phyloP scores from a whole-genome alignment of 1,140 invertebrate species.

The Drosophila pandora region DNA sequence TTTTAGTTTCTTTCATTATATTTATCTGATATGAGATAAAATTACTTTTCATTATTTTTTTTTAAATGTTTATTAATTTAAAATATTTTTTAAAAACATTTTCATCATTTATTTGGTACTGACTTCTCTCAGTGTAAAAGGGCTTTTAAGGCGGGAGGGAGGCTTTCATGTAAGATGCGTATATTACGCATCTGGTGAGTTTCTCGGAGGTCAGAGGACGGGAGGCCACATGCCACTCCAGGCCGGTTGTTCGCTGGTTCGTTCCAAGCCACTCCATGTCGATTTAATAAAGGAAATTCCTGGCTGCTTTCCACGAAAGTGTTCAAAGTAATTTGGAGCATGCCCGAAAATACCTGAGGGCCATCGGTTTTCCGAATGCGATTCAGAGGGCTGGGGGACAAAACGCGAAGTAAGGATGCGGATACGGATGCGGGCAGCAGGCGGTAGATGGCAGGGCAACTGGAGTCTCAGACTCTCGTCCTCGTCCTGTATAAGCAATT shows the following conservation, averaged over 20 bases:
- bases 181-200: constrained; percentile 75
- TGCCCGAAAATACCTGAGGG: constrained; percentile 76
- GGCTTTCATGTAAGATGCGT: constrained; percentile 74
- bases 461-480: background rate
- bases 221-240: constrained; percentile 53
- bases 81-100: background rate
- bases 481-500: constrained; percentile 68
- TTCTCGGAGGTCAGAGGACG: constrained; percentile 54
- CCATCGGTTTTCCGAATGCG: background rate
- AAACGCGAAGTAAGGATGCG: constrained; percentile 12
- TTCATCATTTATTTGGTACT: background rate
- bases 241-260: constrained; percentile 3
- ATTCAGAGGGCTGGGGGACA: background rate
- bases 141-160: constrained; percentile 6
- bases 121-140: background rate
- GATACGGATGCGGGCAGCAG: too few relatives aligned
- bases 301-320: constrained; percentile 61
- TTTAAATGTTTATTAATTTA: too few relatives aligned
- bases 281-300: constrained; percentile 82
- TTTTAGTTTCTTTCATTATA: background rate
- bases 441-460: background rate
- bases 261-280: constrained; percentile 51
- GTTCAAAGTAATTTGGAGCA: constrained; percentile 81
- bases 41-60: too few relatives aligned
- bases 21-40: background rate